Base-by-base conservation (phyloP, 1,140 invertebrate genomes). In the Hyles vespertilio region DNA sequence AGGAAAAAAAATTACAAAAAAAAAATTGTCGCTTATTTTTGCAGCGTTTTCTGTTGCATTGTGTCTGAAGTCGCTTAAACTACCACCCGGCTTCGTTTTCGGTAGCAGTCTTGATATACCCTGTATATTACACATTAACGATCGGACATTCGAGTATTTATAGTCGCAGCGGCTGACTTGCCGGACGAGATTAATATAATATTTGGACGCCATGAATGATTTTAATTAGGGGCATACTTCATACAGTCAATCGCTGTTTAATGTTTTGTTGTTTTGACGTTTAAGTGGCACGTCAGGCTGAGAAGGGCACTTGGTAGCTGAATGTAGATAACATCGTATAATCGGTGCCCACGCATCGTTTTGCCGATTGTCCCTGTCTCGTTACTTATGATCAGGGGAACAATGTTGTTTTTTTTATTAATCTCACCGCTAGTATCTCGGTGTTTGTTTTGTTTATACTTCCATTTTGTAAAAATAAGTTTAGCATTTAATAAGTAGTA, bases 281-380 rank as follows among this genome's bases (percentile, higher is more conserved):
- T 44, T 56, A 62, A 58, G 52, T 67, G 32, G 55, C 36, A 44
- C 36, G 58, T 69, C 56, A 59, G 60, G 50, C 51, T 12, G 53
- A 53, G 55, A 68, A 63, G 56, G 59, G 65, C 70, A 68, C n/a
- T 61, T 56, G 52, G 61, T 67, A 55, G 67, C 32, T 58, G 53
- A 46, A 56, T 67, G 52, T 32, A 70, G 76, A 82, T 82, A 78
- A 53, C 51, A 72, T 74, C 70, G 61, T 66, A 65, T 76, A 72
- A 79, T 79, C 72, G 60, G 58, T 73, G 69, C 78, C 81, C 69
- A 78, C 81, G 65, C 75, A 64, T 56, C 63, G 54, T 56, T 59
- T 65, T 62, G 61, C 59, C 51, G 63, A 64, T 67, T 63, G 67
- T 64, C 67, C 55, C 65, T 67, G 63, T 65, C 68, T 71, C 61